These are phyloP conservation scores for Phengaris arion DNA, from an alignment of 2,888 invertebrate species.

Conservation along the genomic window DNA sequence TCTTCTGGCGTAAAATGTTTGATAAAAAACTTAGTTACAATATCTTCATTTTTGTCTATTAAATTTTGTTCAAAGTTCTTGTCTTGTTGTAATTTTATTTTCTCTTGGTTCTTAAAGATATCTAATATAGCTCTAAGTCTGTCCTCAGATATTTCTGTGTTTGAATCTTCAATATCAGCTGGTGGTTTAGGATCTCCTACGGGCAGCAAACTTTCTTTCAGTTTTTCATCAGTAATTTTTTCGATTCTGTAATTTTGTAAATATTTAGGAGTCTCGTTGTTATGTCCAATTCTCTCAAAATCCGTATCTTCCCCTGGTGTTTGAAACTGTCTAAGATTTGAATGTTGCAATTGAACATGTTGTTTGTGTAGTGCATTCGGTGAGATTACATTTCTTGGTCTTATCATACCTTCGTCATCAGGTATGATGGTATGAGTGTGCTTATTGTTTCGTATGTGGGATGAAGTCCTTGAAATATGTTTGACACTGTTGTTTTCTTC, in stretches of 20 bases:
- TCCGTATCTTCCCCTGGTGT: too few relatives aligned
- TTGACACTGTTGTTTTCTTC: not conserved
- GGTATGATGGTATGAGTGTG: not conserved
- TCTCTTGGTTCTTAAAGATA: not conserved
- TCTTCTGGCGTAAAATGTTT: not conserved
- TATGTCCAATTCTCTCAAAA: too few relatives aligned
- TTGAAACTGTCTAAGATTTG: too few relatives aligned
- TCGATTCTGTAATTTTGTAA: too few relatives aligned
- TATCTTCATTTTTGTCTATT: not conserved
- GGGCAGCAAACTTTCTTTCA: too few relatives aligned
- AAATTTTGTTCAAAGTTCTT: not conserved
- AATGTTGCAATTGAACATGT: too few relatives aligned
- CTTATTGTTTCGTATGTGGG: not conserved
- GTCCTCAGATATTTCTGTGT: not conserved
- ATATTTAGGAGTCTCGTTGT: too few relatives aligned
- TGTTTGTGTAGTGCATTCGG: too few relatives aligned
- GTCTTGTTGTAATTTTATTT: not conserved
- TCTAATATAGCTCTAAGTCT: not conserved
- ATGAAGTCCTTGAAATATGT: not conserved
- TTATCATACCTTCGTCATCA: not conserved
- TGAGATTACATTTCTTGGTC: not conserved
- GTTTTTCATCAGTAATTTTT: too few relatives aligned
- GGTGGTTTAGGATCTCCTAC: too few relatives aligned
- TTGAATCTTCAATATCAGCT: not conserved
- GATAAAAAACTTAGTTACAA: not conserved